These are phyloP conservation scores for Myotis daubentonii DNA, from an alignment of 2,797 vertebrate genomes.

Conservation along the genomic window DNA sequence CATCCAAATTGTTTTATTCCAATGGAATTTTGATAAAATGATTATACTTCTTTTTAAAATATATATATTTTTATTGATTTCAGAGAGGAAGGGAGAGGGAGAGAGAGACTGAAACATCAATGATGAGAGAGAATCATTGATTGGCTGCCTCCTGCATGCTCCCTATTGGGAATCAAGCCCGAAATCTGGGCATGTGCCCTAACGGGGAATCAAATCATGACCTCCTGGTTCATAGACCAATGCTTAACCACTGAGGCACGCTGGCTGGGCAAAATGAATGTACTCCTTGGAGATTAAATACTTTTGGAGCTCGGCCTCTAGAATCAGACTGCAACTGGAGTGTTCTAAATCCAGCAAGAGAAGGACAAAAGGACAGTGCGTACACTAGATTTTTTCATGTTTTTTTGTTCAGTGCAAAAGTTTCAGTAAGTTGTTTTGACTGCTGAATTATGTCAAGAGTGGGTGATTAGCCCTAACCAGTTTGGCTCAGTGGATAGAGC, in stretches of 20 bases:
- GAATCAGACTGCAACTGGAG: neutral
- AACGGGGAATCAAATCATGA: too few species aligned
- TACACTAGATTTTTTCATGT: neutral
- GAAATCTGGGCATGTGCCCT: too few species aligned
- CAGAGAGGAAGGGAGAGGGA: too few species aligned
- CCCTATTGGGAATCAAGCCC: too few species aligned
- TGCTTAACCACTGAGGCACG: too few species aligned
- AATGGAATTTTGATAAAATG: constrained; percentile 5
- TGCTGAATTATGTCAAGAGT: neutral
- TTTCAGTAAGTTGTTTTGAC: neutral
- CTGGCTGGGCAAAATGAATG: neutral
- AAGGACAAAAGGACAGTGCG: neutral
- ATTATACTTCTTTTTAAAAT: neutral
- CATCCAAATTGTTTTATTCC: neutral
- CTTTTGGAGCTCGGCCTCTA: neutral
- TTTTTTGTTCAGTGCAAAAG: neutral
- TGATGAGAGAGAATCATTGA: too few species aligned
- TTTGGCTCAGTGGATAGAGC: too few species aligned
- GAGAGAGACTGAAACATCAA: too few species aligned
- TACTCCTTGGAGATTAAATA: neutral
- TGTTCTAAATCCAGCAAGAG: constrained; percentile 5
- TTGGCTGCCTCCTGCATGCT: too few species aligned
- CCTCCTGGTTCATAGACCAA: too few species aligned
- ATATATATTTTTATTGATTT: too few species aligned
- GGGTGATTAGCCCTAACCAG: neutral